Conservation (phyloP, 1,140 invertebrate genomes). For the Trichomalopsis sarcophagae region DNA sequence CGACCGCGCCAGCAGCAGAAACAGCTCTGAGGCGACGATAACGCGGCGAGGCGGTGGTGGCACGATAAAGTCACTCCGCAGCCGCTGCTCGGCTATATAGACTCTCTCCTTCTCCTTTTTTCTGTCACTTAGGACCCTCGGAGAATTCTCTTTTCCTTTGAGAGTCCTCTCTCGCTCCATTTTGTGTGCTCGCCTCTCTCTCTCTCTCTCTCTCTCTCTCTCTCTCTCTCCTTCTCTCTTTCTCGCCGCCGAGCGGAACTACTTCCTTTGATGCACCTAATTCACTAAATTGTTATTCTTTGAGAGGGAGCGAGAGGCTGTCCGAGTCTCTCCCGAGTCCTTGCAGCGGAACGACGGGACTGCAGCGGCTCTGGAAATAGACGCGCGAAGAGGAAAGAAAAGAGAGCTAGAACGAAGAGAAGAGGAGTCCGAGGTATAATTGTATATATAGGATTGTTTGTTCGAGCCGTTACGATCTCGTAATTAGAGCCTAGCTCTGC, state of each 20-base stretch:
- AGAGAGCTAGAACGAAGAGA: constrained; percentile 2
- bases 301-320: constrained; percentile 47
- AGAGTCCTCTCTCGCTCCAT: constrained; percentile 33
- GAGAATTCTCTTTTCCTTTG: constrained; percentile 61
- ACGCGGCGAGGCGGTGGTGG: not conserved
- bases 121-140: constrained; percentile 57
- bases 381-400: not conserved
- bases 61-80: not conserved
- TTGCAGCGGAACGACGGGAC: not conserved
- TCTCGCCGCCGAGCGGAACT: constrained; percentile 45
- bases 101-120: constrained; percentile 18
- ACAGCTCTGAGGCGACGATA: not conserved
- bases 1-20: not conserved
- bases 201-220: not conserved
- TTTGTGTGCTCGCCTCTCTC: constrained; percentile 27
- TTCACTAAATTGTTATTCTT: constrained; percentile 70
- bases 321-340: not conserved
- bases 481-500: constrained; percentile 20
- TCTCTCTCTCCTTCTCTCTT: constrained; percentile 27
- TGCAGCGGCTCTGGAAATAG: not conserved
- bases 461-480: constrained; percentile 12
- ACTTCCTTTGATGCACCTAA: constrained; percentile 66
- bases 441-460: constrained; percentile 29
- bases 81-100: not conserved
- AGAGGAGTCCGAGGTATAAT: not conserved